Conservation (phyloP, 35 echinoderm and acorn worm species). For the Chiridota heheva region DNA sequence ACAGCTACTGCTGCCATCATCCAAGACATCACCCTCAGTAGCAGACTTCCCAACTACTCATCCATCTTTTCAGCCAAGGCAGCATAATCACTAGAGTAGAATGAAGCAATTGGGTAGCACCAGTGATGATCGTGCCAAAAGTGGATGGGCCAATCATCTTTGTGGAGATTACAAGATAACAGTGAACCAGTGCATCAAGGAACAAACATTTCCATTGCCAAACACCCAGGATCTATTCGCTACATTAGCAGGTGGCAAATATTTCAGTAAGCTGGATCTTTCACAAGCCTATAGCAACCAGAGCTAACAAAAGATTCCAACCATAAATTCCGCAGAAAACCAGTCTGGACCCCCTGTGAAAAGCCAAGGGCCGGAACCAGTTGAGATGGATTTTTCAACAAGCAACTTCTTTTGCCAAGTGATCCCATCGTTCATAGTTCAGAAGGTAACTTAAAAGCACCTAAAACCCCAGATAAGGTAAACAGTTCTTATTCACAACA, state of each 20-base stretch:
- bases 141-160: slow-evolving; percentile 18
- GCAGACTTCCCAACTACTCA: no score
- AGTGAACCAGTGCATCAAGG: slow-evolving; percentile 28
- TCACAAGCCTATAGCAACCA: slow-evolving; percentile 45
- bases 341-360: no score
- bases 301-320: slow-evolving; percentile 24
- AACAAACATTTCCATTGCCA: slow-evolving; percentile 30
- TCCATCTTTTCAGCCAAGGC: no score
- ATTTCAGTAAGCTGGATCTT: slow-evolving; percentile 48
- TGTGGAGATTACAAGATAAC: slow-evolving; percentile 65
- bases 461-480: no score
- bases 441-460: no score
- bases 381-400: no score
- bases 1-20: no score
- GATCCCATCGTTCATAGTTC: no score
- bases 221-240: slow-evolving; percentile 58
- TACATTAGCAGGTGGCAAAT: slow-evolving; percentile 22
- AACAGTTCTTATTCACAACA: no score
- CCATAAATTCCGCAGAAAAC: slow-evolving; percentile 37
- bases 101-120: slow-evolving; percentile 45
- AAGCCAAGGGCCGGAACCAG: no score
- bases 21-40: no score
- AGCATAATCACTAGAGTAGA: slow-evolving; percentile 32
- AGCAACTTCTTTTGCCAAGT: no score
- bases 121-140: slow-evolving; percentile 52